Conservation (phyloP, 2,797 vertebrate species). For the Eospalax fontanierii region DNA sequence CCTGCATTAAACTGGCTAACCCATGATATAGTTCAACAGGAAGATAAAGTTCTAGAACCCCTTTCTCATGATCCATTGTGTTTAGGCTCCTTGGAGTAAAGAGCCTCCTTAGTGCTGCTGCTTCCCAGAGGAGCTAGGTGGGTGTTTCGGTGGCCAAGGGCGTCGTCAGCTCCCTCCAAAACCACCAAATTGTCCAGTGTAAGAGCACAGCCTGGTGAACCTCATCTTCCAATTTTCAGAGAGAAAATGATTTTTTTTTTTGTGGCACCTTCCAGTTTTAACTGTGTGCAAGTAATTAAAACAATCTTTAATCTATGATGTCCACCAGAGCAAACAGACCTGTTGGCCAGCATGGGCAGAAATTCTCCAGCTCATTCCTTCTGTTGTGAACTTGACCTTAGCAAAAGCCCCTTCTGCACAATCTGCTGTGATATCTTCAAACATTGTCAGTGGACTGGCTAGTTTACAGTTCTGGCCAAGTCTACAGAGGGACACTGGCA, state of each 20-base stretch:
- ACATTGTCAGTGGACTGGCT: no score
- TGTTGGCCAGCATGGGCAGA: neutral
- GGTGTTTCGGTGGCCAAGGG: fast-evolving
- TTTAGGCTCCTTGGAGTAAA: neutral
- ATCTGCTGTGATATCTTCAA: neutral
- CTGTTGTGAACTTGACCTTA: neutral
- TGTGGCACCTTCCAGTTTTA: neutral
- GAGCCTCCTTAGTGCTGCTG: no score
- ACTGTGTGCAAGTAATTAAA: fast-evolving
- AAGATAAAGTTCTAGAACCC: neutral
- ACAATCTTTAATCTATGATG: neutral
- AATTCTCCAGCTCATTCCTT: neutral
- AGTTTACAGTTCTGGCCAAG: neutral
- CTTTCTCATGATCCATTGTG: no score
- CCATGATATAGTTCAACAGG: neutral
- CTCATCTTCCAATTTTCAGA: neutral
- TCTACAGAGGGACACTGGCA: neutral
- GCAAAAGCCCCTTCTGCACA: neutral
- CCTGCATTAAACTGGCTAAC: neutral
- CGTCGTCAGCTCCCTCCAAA: fast-evolving
- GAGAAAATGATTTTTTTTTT: neutral
- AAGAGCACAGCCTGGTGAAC: neutral
- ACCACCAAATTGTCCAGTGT: fast-evolving
- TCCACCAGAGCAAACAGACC: no score
- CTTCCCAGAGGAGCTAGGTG: neutral